A percentile compares a stretch with the other conserved stretches of the same genome.
phyloP scores from a whole-genome alignment of 2,797 vertebrate genomes.

The Pterois miles region DNA sequence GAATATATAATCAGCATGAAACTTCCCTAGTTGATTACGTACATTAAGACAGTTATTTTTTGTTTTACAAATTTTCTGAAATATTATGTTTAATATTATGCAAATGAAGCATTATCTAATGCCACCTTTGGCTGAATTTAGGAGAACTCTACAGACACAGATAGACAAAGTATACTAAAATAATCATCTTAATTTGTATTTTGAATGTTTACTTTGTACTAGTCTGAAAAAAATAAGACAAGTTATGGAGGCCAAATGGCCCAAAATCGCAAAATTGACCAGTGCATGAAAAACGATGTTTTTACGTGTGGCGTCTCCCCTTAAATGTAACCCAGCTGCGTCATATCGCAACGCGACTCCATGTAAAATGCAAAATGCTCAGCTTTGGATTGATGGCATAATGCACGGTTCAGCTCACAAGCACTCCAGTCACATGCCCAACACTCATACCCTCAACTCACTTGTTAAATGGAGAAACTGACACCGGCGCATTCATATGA shows the following conservation, averaged over 20 bases:
- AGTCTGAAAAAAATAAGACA: too few species aligned
- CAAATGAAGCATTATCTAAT: background rate
- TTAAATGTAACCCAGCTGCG: background rate
- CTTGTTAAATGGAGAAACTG: slow-evolving; percentile 14
- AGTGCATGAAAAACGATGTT: background rate
- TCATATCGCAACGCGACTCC: background rate
- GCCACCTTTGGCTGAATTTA: background rate
- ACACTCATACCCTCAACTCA: background rate
- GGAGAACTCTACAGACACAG: background rate
- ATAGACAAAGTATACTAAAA: background rate
- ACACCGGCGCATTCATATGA: slow-evolving; percentile 21
- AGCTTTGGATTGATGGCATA: slow-evolving; percentile 7
- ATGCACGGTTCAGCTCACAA: background rate
- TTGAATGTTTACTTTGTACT: too few species aligned
- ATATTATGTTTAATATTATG: too few species aligned
- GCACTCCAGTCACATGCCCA: slow-evolving; percentile 1
- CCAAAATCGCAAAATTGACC: background rate
- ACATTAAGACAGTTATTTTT: too few species aligned
- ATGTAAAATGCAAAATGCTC: background rate
- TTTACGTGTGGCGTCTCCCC: background rate
- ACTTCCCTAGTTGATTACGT: too few species aligned
- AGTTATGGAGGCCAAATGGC: background rate
- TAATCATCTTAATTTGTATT: too few species aligned
- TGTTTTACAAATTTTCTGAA: too few species aligned
- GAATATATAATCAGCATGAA: too few species aligned